Percentiles rank a stretch among this genome's conserved stretches.
Conservation (phyloP, 2,113 vertebrate species). For the Plecotus auritus region DNA sequence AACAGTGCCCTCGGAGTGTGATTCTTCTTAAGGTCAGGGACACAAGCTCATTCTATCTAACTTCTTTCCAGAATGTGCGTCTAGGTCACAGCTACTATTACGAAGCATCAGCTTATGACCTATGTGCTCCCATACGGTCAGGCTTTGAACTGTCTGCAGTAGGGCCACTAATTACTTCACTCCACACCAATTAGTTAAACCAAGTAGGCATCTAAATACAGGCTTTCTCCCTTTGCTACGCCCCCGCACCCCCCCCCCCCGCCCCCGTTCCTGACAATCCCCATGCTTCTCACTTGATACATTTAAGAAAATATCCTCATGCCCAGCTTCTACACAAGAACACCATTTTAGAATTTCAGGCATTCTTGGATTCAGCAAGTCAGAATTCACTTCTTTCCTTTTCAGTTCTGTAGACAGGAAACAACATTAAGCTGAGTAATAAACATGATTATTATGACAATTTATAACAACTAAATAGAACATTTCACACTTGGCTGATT, state of each 20-base stretch:
- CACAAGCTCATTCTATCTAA: constrained; percentile 23
- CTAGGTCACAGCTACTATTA: not conserved
- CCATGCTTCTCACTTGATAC: constrained; percentile 7
- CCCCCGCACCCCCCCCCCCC: not conserved
- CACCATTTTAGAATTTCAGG: constrained; percentile 49
- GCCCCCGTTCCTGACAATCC: constrained; percentile 26
- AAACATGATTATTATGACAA: constrained; percentile 38
- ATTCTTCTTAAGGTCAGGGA: constrained; percentile 43
- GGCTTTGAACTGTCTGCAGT: constrained; percentile 38
- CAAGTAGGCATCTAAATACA: constrained; percentile 42
- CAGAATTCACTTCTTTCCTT: constrained; percentile 22
- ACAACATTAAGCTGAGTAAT: constrained; percentile 35
- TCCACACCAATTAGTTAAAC: constrained; percentile 47
- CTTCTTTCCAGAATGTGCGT: not conserved
- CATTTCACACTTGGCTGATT: constrained; percentile 35
- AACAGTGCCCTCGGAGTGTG: constrained; percentile 13
- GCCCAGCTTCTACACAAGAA: constrained; percentile 9
- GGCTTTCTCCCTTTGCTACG: constrained; percentile 29
- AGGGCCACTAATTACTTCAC: constrained; percentile 47
- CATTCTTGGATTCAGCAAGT: constrained; percentile 36
- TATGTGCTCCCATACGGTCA: not conserved
- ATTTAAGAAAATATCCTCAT: constrained; percentile 18
- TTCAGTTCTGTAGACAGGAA: constrained; percentile 22
- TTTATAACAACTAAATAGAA: constrained; percentile 36
- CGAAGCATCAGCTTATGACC: not conserved